Base-by-base conservation (phyloP, 2,113 vertebrate species). In the Podarcis raffonei region DNA sequence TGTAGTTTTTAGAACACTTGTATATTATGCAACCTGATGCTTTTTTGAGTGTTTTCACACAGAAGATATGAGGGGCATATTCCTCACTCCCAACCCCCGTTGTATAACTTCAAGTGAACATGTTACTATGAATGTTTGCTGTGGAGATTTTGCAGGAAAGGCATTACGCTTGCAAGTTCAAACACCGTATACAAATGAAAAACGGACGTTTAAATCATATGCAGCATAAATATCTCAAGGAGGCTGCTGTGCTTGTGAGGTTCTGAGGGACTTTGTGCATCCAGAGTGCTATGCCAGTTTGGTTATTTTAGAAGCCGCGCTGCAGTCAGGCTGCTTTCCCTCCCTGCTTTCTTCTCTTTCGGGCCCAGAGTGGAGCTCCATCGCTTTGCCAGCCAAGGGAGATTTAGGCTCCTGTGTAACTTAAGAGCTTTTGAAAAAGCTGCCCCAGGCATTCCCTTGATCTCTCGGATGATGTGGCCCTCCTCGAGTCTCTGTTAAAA, bases 381-480 rank as follows among this genome's bases (percentile, higher is more conserved):
- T 83, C 65, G 35, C 57, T 83, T 82, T 83, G 15, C 80, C 27
- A 78, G 23, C 32, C 59, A 39, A 85, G 35, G 30, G 48, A 59
- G 66, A 81, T 87, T 79, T 87, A 59, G n/a, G 80, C 37, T 66
- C 71, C 69, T 48, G 71, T 66, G 87, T 88, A 83, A 74, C 9
- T 62, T 62, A 53, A 87, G 79, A 87, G 37, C 68, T 22, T 88
- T 75, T 75, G 79, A 83, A 88, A 83, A 76, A 6, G 57, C 69
- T 25, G 80, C 87, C 71, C 80, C 87, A 42, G 57, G 68, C 87
- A 32, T 48, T 83, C 69, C 32, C 87, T 83, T 88, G 69, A 83
- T 82, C 57, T 88, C 6, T 66, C 16, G 1, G 39, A 35, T 66
- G 37, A 83, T 83, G 57, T 65, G 35, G 35, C 37, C n/a, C 20